Conservation (phyloP, 1,140 invertebrate species). For the Drosophila novamexicana region DNA sequence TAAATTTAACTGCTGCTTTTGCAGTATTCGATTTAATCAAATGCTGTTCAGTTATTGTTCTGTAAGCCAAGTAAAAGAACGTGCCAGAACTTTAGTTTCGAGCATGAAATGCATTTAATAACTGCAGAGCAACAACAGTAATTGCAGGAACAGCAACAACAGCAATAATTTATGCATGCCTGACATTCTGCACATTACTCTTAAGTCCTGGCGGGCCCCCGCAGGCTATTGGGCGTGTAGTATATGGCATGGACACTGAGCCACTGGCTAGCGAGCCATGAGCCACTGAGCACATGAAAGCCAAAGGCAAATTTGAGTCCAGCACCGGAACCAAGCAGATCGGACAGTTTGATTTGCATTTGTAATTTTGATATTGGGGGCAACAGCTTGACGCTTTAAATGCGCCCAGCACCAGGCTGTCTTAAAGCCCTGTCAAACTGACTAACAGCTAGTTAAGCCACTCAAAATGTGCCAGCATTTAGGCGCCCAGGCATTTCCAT, state of each 20-base stretch:
- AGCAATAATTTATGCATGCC: constrained; percentile 47
- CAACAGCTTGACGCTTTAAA: constrained; percentile 31
- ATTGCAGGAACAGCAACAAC: not conserved
- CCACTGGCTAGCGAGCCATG: not conserved
- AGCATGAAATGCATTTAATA: constrained; percentile 69
- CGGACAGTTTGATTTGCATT: constrained; percentile 50
- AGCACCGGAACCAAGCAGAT: constrained; percentile 23
- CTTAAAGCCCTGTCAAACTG: constrained; percentile 20
- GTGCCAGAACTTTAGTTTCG: constrained; percentile 45
- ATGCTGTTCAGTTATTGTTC: constrained; percentile 35
- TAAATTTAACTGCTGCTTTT: constrained; percentile 1
- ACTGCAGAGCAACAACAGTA: constrained; percentile 20
- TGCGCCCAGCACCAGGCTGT: not conserved
- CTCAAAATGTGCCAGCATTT: constrained; percentile 12
- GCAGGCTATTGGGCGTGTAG: constrained; percentile 16
- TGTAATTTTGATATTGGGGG: constrained; percentile 40
- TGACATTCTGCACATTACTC: constrained; percentile 33
- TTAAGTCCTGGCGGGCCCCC: constrained; percentile 12
- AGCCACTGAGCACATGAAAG: not conserved
- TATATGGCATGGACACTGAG: not conserved
- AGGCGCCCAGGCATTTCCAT: constrained; percentile 20
- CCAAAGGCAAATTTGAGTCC: constrained; percentile 18
- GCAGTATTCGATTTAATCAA: constrained; percentile 28
- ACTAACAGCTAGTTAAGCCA: not conserved
- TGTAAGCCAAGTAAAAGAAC: constrained; percentile 3